Conservation (phyloP, 37 sponge, comb jelly and placozoan genomes). For the Haliclona indistincta region DNA sequence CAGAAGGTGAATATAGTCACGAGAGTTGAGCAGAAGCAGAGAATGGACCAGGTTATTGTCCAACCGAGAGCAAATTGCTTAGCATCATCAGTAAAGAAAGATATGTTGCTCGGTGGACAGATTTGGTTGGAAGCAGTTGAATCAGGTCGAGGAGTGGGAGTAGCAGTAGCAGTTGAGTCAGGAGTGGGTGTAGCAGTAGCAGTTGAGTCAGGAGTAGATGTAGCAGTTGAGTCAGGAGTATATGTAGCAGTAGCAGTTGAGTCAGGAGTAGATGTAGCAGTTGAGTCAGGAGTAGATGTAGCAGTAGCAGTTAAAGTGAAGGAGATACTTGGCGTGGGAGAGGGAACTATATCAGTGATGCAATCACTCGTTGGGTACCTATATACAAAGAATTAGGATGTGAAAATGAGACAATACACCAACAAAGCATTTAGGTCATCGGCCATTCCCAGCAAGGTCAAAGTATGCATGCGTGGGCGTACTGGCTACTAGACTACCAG, state of each 20-base stretch:
- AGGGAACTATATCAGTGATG: neutral
- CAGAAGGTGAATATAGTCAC: constrained; percentile 82
- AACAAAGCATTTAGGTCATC: neutral
- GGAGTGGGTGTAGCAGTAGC: no score
- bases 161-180: no score
- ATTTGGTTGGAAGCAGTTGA: neutral
- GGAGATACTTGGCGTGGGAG: neutral
- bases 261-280: no score
- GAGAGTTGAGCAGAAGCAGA: constrained; percentile 81
- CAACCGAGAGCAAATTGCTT: constrained; percentile 65
- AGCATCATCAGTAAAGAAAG: constrained; percentile 48
- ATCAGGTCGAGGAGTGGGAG: neutral
- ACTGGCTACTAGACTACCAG: no score
- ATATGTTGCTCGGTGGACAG: constrained; percentile 30
- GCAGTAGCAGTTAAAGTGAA: neutral
- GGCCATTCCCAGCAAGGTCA: no score
- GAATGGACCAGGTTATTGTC: constrained; percentile 64
- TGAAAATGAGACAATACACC: neutral
- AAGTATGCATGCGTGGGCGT: no score
- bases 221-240: no score
- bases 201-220: no score
- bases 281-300: neutral
- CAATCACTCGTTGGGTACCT: neutral
- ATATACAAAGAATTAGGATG: neutral
- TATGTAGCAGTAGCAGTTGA: no score